These are phyloP conservation scores for Centropristis striata DNA, from an alignment of 2,113 vertebrate species.

Conservation along the genomic window DNA sequence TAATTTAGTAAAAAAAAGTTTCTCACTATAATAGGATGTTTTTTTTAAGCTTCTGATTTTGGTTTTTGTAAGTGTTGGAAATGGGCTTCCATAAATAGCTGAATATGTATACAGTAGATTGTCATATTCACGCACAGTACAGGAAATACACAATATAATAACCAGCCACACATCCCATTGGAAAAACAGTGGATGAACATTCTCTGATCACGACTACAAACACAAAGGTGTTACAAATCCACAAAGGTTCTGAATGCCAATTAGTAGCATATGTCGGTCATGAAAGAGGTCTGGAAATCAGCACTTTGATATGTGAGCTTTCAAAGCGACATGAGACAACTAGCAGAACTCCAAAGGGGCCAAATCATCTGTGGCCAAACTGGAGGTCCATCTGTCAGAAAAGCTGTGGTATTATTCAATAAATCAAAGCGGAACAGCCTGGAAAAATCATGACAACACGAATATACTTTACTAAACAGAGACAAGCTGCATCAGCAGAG, in stretches of 20 bases:
- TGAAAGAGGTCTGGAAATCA: slow-evolving; percentile 31
- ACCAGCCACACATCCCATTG: neutral
- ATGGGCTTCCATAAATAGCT: too few relatives aligned
- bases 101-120: neutral
- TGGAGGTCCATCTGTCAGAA: slow-evolving; percentile 56
- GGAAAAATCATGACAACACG: slow-evolving; percentile 17
- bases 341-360: slow-evolving; percentile 32
- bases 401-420: slow-evolving; percentile 29
- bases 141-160: neutral
- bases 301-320: slow-evolving; percentile 45
- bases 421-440: slow-evolving; percentile 25
- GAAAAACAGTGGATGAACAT: neutral
- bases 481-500: slow-evolving; percentile 5
- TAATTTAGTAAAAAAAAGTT: too few relatives aligned
- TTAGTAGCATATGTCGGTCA: slow-evolving; percentile 33
- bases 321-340: slow-evolving; percentile 49
- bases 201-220: slow-evolving; percentile 23
- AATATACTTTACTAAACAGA: neutral
- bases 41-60: too few relatives aligned
- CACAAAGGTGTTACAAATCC: slow-evolving; percentile 4
- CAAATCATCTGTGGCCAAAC: slow-evolving; percentile 46
- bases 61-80: too few relatives aligned
- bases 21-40: too few relatives aligned
- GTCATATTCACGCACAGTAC: neutral
- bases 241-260: slow-evolving; percentile 30